Evolutionary conservation across 2,797 vertebrate species (phyloP).

Genomic region (Cuniculus paca): DNA sequence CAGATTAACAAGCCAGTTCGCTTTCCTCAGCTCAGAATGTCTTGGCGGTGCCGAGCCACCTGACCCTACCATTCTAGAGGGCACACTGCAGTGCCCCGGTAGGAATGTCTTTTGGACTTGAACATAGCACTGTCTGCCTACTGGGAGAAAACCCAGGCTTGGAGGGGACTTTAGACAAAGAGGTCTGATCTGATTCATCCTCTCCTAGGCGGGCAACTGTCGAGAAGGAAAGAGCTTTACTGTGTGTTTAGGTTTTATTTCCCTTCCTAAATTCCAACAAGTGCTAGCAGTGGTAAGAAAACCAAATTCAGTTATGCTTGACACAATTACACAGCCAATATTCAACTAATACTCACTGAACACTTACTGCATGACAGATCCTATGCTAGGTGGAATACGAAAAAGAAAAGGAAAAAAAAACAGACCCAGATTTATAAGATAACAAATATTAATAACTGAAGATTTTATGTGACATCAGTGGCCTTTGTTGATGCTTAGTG

Average conservation of each 20-base stretch:
- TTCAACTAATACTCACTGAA: not conserved
- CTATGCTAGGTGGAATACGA: not conserved
- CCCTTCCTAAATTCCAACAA: slow-evolving; percentile 13
- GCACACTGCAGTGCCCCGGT: not conserved
- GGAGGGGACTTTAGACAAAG: not conserved
- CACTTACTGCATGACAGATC: not conserved
- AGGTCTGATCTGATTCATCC: not conserved
- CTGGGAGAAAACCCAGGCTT: not conserved
- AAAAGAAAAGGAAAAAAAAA: not conserved
- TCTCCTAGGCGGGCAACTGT: not conserved
- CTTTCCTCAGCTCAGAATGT: not conserved
- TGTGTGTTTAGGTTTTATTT: not conserved
- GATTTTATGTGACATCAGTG: not conserved
- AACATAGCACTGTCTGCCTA: not conserved
- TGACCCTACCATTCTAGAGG: slow-evolving; percentile 10
- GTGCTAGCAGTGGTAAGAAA: slow-evolving; percentile 48
- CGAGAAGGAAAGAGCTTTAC: not conserved
- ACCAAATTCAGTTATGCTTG: not conserved
- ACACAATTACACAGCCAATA: not conserved
- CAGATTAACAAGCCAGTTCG: slow-evolving; percentile 47
- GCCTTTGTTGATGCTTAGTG: not conserved
- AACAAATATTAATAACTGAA: not conserved
- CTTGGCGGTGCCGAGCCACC: not conserved
- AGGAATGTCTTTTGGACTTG: slow-evolving; percentile 26
- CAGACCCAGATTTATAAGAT: not conserved